phyloP scores from a whole-genome alignment of 2,113 vertebrate species.

The Sialia sialis region DNA sequence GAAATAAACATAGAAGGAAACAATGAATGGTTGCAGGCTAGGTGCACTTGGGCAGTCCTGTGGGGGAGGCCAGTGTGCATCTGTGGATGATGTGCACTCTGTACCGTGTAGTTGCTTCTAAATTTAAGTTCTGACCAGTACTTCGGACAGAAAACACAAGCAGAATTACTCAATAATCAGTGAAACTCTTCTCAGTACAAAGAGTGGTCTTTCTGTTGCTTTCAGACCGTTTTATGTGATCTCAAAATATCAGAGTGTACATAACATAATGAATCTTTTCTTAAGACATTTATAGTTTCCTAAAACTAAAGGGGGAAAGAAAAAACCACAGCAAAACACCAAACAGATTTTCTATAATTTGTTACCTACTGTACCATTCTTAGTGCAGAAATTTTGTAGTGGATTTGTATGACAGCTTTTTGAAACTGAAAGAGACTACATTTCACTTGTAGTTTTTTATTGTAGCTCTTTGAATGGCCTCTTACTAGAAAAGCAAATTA shows the following conservation, averaged over 20 bases:
- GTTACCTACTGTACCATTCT: neutral
- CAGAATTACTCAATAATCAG: neutral
- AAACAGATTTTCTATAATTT: neutral
- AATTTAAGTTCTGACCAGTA: neutral
- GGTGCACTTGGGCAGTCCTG: neutral
- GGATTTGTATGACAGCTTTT: neutral
- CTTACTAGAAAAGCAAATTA: neutral
- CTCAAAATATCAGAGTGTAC: neutral
- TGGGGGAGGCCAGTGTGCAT: neutral
- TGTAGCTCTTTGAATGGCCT: neutral
- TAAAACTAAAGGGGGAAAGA: neutral
- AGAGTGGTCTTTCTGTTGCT: neutral
- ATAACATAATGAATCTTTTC: neutral
- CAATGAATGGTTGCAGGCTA: neutral
- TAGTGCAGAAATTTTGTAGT: neutral
- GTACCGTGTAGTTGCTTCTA: neutral
- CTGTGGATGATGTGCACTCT: neutral
- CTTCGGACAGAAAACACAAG: neutral
- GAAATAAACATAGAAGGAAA: neutral
- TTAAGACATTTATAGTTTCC: neutral
- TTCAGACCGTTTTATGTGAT: neutral
- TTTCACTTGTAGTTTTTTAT: neutral
- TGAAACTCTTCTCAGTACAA: neutral
- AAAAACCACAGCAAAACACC: neutral
- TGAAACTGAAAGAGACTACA: neutral